Conservation (phyloP, 2,888 invertebrate genomes). For the Trichopoda pennipes region DNA sequence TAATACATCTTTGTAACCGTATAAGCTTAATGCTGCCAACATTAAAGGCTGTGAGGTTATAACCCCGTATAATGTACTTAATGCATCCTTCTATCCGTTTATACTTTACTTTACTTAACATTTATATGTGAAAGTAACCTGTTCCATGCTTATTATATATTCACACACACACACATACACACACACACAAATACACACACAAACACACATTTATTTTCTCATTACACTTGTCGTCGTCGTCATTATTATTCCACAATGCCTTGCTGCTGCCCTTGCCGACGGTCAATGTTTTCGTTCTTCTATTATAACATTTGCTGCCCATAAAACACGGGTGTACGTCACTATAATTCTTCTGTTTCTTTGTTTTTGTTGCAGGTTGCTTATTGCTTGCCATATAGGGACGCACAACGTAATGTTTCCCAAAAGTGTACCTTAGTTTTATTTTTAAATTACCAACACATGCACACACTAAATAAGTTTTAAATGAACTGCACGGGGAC, state of each 20-base stretch:
- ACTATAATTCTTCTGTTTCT: constrained; percentile 50
- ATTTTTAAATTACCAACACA: constrained; percentile 65
- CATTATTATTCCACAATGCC: constrained; percentile 67
- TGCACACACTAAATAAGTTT: constrained; percentile 63
- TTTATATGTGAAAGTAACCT: constrained; percentile 76
- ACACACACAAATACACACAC: constrained; percentile 40
- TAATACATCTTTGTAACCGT: constrained; percentile 41
- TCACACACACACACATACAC: constrained; percentile 40
- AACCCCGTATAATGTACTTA: constrained; percentile 80
- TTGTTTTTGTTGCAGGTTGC: no score
- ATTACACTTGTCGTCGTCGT: constrained; percentile 65
- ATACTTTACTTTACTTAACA: neutral
- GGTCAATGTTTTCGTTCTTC: constrained; percentile 69
- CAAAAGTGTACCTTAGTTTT: constrained; percentile 76
- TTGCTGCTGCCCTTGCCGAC: constrained; percentile 62
- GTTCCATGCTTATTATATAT: constrained; percentile 67
- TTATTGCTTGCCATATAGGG: constrained; percentile 25
- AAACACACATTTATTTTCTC: constrained; percentile 55
- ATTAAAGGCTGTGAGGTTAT: constrained; percentile 73
- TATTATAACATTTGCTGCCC: constrained; percentile 69
- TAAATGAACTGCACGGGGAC: constrained; percentile 74
- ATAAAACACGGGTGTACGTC: constrained; percentile 40
- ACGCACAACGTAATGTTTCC: constrained; percentile 73
- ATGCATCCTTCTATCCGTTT: constrained; percentile 74
- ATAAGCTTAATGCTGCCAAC: constrained; percentile 61